These are phyloP conservation scores for Zophobas morio DNA, from an alignment of 1,140 invertebrate species.

Conservation along the genomic window DNA sequence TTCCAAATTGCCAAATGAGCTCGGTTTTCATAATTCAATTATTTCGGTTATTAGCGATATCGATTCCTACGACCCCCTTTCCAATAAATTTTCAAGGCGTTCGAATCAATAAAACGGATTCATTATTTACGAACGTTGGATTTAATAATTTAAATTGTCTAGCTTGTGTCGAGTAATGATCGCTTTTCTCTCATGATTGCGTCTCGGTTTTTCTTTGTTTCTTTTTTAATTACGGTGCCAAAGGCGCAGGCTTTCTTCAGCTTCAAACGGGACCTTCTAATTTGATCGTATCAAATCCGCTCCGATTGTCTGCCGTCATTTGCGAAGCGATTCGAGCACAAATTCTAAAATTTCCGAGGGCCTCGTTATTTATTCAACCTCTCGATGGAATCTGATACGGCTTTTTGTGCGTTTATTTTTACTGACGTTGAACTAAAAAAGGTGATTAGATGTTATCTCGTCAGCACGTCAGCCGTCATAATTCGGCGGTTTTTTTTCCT, in stretches of 20 bases:
- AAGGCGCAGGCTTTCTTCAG: slow-evolving; percentile 15
- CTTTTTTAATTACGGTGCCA: slow-evolving; percentile 13
- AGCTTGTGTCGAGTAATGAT: slow-evolving; percentile 20
- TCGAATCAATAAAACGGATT: slow-evolving; percentile 4
- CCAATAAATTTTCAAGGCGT: slow-evolving; percentile 26
- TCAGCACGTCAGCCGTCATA: not conserved
- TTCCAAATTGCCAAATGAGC: slow-evolving; percentile 19
- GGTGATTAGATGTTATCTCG: slow-evolving; percentile 26
- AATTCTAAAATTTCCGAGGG: slow-evolving; percentile 22
- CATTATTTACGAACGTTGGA: slow-evolving; percentile 27
- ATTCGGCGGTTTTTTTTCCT: not conserved
- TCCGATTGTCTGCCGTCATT: slow-evolving; percentile 20
- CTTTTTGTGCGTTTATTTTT: not conserved
- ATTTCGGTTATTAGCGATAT: slow-evolving; percentile 35
- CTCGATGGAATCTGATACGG: slow-evolving; percentile 4
- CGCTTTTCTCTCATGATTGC: slow-evolving; percentile 20
- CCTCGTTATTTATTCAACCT: slow-evolving; percentile 34
- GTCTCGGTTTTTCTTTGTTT: not conserved
- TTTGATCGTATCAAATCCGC: slow-evolving; percentile 19
- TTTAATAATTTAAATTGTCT: slow-evolving; percentile 42
- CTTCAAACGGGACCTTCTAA: slow-evolving; percentile 18
- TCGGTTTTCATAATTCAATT: slow-evolving; percentile 35
- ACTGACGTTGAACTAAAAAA: not conserved
- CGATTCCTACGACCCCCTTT: slow-evolving; percentile 4
- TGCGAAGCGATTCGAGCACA: slow-evolving; percentile 1